A percentile compares a stretch with the other conserved stretches of the same genome.
Conservation (phyloP, 2,888 invertebrate species). For the Drosophila phalerata region DNA sequence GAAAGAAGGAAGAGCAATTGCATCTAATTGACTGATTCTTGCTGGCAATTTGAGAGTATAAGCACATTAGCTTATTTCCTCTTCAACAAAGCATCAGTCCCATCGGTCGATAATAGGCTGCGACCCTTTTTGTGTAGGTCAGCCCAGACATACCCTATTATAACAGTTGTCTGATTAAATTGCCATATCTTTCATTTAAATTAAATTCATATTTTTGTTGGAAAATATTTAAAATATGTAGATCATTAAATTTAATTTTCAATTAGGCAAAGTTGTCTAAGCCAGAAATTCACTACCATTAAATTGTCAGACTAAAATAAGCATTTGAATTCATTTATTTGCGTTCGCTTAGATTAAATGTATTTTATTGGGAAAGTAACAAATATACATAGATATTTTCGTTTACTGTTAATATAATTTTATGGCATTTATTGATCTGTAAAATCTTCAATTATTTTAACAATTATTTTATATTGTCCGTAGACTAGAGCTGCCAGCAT, state of each 20-base stretch:
- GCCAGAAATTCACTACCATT: neutral
- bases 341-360: no score
- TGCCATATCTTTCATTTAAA: neutral
- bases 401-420: no score
- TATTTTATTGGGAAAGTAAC: no score
- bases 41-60: slow-evolving; percentile 44
- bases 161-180: neutral
- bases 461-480: no score
- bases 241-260: neutral
- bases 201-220: neutral
- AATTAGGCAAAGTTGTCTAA: neutral
- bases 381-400: no score
- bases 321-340: no score
- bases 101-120: slow-evolving; percentile 20
- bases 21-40: slow-evolving; percentile 68
- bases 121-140: slow-evolving; percentile 31
- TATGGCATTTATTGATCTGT: no score
- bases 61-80: slow-evolving; percentile 62
- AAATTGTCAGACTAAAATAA: no score
- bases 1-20: slow-evolving; percentile 34
- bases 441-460: no score
- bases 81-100: neutral
- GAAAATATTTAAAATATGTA: neutral
- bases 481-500: no score
- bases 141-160: slow-evolving; percentile 18